Evolutionary conservation across 1,140 invertebrate species (phyloP).

Genomic region (Lerema accius): DNA sequence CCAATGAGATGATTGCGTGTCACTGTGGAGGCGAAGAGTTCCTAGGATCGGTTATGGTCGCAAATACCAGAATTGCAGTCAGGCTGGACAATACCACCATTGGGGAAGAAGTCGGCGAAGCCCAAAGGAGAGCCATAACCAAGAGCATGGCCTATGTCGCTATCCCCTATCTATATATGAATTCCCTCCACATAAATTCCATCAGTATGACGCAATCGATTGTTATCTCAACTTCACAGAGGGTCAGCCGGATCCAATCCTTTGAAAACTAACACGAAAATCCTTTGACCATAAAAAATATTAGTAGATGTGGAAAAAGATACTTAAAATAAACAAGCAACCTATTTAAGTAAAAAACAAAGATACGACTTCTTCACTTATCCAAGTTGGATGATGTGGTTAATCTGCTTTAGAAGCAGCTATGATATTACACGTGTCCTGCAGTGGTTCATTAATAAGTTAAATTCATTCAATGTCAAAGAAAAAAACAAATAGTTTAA

Average conservation of each 20-base stretch:
- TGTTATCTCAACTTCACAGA: constrained; percentile 80
- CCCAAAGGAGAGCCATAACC: constrained; percentile 24
- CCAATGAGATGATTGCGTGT: constrained; percentile 52
- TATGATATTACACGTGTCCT: too few relatives aligned
- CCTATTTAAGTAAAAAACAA: too few relatives aligned
- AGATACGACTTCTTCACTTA: too few relatives aligned
- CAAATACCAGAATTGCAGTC: constrained; percentile 82
- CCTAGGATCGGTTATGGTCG: constrained; percentile 84
- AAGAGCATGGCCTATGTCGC: constrained; percentile 41
- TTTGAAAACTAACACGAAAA: constrained; percentile 72
- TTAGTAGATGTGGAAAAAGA: too few relatives aligned
- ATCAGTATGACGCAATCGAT: constrained; percentile 81
- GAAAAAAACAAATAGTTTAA: too few relatives aligned
- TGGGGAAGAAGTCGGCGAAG: constrained; percentile 91
- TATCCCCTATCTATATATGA: constrained; percentile 89
- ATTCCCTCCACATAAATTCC: constrained; percentile 87
- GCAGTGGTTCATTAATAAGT: too few relatives aligned
- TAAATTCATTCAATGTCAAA: too few relatives aligned
- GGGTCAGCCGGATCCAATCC: constrained; percentile 89
- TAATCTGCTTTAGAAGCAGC: too few relatives aligned
- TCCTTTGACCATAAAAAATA: too few relatives aligned
- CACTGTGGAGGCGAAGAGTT: constrained; percentile 82
- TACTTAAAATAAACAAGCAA: too few relatives aligned
- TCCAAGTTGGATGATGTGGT: too few relatives aligned
- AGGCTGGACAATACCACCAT: constrained; percentile 85